Evolutionary conservation across 2,113 vertebrate genomes (phyloP).

Genomic region (Eubucco bourcierii): DNA sequence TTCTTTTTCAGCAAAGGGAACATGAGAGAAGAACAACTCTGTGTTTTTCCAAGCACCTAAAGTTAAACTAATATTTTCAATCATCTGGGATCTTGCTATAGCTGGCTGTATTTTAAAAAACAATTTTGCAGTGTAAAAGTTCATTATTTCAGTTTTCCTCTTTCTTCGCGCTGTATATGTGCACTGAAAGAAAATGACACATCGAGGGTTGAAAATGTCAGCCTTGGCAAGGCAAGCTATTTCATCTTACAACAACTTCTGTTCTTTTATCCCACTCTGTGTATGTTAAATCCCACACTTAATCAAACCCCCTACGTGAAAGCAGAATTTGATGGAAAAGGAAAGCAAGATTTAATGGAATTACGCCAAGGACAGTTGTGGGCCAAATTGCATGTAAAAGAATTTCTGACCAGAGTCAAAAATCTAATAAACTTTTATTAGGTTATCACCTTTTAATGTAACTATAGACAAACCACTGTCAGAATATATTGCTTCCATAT

Average conservation of each 20-base stretch:
- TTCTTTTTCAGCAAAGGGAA: neutral
- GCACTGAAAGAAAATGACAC: neutral
- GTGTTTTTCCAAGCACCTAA: constrained; percentile 3
- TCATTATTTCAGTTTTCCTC: neutral
- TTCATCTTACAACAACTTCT: neutral
- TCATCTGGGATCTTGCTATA: neutral
- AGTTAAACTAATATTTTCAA: neutral
- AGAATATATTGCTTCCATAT: neutral
- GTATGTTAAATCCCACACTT: neutral
- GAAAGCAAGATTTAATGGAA: neutral
- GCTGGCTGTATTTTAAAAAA: neutral
- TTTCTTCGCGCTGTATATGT: neutral
- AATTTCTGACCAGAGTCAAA: neutral
- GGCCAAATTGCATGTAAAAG: neutral
- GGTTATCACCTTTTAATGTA: neutral
- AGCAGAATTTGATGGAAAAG: neutral
- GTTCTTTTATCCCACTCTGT: neutral
- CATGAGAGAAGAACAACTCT: neutral
- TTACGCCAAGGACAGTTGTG: neutral
- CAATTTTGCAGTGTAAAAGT: neutral
- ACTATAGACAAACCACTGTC: neutral
- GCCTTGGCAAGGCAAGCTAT: neutral
- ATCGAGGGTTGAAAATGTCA: neutral
- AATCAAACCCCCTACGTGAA: neutral
- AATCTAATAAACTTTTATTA: neutral